Conservation (phyloP, 2,797 vertebrate species). For the Sebastes iracundus region DNA sequence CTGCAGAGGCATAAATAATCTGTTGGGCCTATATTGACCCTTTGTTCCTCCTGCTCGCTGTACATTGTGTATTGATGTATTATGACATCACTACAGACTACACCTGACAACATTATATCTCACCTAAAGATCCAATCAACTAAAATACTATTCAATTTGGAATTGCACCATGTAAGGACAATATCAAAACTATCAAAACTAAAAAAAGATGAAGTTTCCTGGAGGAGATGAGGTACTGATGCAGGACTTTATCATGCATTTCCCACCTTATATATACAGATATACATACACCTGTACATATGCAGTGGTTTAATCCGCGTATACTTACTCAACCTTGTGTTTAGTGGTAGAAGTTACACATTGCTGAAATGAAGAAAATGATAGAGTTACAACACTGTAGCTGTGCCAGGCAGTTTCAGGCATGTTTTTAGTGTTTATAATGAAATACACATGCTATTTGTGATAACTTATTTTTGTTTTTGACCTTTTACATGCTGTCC, state of each 20-base stretch:
- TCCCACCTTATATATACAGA: neutral
- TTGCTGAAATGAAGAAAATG: neutral
- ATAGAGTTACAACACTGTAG: no score
- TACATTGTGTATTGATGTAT: neutral
- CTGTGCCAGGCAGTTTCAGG: neutral
- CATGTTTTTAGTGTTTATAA: no score
- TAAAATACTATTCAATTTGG: fast-evolving
- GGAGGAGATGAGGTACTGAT: neutral
- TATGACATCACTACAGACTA: neutral
- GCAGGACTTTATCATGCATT: neutral
- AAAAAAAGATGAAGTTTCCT: fast-evolving
- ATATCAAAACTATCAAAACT: neutral
- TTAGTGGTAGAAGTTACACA: neutral
- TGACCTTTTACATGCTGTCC: neutral
- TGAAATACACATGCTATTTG: neutral
- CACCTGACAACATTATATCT: neutral
- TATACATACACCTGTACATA: no score
- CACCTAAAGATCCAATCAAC: neutral
- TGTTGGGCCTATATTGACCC: neutral
- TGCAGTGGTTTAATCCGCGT: no score
- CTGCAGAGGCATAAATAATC: fast-evolving
- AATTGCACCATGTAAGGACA: neutral
- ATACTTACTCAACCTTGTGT: neutral
- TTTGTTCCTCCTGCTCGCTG: neutral
- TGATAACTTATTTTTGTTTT: neutral